A percentile compares a stretch with the other conserved stretches of the same genome.
Evolutionary conservation across 2,888 invertebrate genomes (phyloP).

Genomic region (Netelia virgata): DNA sequence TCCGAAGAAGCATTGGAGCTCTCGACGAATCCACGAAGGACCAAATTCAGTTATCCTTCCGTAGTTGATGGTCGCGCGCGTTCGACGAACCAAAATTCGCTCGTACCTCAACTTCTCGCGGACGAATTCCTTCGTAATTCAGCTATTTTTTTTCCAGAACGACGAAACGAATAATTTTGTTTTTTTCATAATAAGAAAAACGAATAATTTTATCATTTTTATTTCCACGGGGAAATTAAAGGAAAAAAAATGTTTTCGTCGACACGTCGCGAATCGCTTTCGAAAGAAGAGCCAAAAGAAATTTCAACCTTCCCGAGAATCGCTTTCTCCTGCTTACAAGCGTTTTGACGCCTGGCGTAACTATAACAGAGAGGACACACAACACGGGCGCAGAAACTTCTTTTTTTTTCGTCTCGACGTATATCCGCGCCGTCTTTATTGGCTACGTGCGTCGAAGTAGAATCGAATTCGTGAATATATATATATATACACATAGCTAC

Average conservation of each 20-base stretch:
- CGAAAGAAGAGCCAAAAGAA: slow-evolving; percentile 58
- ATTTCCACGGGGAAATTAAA: neutral
- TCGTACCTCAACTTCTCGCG: slow-evolving; percentile 35
- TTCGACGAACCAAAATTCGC: slow-evolving; percentile 43
- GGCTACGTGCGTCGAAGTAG: slow-evolving; percentile 64
- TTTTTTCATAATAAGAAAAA: too few species aligned
- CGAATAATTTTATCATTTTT: neutral
- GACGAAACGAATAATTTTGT: too few species aligned
- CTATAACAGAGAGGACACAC: slow-evolving; percentile 35
- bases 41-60: slow-evolving; percentile 73
- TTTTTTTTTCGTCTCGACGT: slow-evolving; percentile 41
- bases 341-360: slow-evolving; percentile 47
- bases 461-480: slow-evolving; percentile 32
- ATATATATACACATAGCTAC: slow-evolving; percentile 6
- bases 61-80: slow-evolving; percentile 40
- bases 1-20: slow-evolving; percentile 51
- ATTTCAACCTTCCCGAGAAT: slow-evolving; percentile 40
- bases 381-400: slow-evolving; percentile 36
- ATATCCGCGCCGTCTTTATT: slow-evolving; percentile 58
- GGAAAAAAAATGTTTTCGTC: neutral
- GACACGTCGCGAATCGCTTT: slow-evolving; percentile 37
- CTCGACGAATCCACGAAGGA: slow-evolving; percentile 61
- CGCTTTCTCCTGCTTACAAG: slow-evolving; percentile 53
- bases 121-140: slow-evolving; percentile 27
- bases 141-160: too few species aligned